phyloP scores from a whole-genome alignment of 2,113 vertebrate species.

The Misgurnus anguillicaudatus region DNA sequence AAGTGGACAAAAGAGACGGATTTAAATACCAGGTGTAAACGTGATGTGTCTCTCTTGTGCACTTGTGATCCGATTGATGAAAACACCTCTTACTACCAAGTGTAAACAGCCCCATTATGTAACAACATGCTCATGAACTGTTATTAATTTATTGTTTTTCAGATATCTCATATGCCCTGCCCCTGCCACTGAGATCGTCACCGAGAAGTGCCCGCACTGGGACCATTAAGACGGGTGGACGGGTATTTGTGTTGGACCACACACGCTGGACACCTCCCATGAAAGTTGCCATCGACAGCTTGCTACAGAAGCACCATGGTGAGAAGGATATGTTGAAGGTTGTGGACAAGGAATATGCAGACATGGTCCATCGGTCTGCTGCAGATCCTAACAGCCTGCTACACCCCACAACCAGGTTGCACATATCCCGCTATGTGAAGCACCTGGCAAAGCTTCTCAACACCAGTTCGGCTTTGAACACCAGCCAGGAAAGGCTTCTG shows the following conservation, averaged over 20 bases:
- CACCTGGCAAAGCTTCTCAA: too few relatives aligned
- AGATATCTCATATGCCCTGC: background rate
- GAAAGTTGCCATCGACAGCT: conserved; percentile 17
- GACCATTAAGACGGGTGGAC: conserved; percentile 35
- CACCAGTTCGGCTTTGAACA: background rate
- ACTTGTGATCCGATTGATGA: too few relatives aligned
- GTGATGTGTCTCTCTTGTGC: too few relatives aligned
- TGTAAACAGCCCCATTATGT: too few relatives aligned
- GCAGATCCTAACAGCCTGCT: conserved; percentile 22
- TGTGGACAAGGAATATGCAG: conserved; percentile 27
- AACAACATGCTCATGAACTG: too few relatives aligned
- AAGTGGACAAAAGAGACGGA: too few relatives aligned
- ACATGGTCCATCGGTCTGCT: conserved; percentile 17
- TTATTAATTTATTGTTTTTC: too few relatives aligned
- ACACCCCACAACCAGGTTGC: too few relatives aligned
- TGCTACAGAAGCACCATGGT: conserved; percentile 34
- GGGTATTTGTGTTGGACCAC: conserved; percentile 25
- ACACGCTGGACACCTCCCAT: conserved; percentile 16
- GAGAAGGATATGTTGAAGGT: conserved; percentile 29
- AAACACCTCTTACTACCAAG: too few relatives aligned
- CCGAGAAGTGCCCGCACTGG: background rate
- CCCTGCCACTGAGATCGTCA: background rate
- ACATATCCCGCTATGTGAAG: too few relatives aligned
- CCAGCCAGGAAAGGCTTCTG: background rate
- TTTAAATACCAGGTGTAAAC: too few relatives aligned